Evolutionary conservation across 2,797 vertebrate genomes (phyloP).

Genomic region (Sebastes nivosus): DNA sequence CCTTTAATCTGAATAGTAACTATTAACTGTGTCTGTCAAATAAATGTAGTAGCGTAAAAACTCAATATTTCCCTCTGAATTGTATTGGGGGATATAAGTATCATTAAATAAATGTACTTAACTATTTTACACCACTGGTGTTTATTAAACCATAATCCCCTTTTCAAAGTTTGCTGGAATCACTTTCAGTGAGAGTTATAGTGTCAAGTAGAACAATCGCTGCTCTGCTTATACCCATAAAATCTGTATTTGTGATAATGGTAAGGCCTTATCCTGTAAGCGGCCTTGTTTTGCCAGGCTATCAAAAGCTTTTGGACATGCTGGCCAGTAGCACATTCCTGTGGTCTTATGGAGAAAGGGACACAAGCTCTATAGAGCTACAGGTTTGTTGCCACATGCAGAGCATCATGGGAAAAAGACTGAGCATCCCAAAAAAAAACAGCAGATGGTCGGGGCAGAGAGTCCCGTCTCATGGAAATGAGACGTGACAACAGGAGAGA

Average conservation of each 20-base stretch:
- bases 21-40: not conserved
- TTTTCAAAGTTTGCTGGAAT: not conserved
- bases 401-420: not conserved
- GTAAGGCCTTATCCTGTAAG: not conserved
- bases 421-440: slow-evolving; percentile 9
- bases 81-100: not conserved
- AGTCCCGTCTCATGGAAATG: slow-evolving; percentile 10
- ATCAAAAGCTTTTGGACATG: not conserved
- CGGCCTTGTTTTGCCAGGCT: not conserved
- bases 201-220: not conserved
- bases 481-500: not conserved
- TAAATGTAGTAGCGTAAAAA: not conserved
- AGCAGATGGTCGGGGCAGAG: slow-evolving; percentile 42
- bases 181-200: not conserved
- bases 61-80: not conserved
- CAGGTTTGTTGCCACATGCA: slow-evolving; percentile 15
- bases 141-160: not conserved
- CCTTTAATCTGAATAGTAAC: not conserved
- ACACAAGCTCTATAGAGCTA: not conserved
- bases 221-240: not conserved
- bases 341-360: not conserved
- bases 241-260: not conserved
- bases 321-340: not conserved
- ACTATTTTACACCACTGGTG: not conserved
- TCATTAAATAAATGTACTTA: not conserved